phyloP scores from a whole-genome alignment of 2,888 invertebrate genomes.

The Hermaeophaga mercurialis region DNA sequence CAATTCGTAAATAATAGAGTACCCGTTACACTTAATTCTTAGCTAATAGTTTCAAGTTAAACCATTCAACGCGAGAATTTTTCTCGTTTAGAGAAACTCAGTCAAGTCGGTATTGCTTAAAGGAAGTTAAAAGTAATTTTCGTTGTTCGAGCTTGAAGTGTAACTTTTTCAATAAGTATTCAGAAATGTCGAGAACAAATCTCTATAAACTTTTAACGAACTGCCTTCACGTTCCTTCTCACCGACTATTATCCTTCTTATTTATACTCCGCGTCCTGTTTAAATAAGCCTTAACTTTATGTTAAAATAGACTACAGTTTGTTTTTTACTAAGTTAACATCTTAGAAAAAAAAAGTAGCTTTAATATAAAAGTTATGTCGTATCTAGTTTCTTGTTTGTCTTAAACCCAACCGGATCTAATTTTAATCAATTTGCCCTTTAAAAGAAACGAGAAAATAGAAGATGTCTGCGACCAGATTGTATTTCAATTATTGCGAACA shows the following conservation, averaged over 20 bases:
- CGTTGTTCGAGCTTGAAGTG: neutral
- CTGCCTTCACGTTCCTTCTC: neutral
- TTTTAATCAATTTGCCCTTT: no score
- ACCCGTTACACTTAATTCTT: no score
- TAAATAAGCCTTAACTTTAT: neutral
- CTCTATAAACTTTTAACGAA: constrained; percentile 2
- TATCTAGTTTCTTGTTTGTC: no score
- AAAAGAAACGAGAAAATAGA: no score
- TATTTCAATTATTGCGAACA: constrained; percentile 4
- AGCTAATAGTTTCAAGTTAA: no score
- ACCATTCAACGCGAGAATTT: no score
- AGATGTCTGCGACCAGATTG: constrained; percentile 4
- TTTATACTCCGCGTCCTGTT: neutral
- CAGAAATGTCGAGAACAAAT: constrained; percentile 5
- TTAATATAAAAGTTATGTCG: no score
- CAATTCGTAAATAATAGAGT: no score
- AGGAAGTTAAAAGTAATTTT: constrained; percentile 2
- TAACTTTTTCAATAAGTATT: constrained; percentile 10
- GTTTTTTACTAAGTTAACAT: neutral
- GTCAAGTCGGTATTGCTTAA: neutral
- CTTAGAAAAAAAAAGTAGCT: no score
- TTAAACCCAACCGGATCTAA: no score
- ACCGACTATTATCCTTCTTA: neutral
- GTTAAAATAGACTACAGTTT: neutral
- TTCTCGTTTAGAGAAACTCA: neutral